These are phyloP conservation scores for Hypena proboscidalis DNA, from an alignment of 2,888 invertebrate species.

Conservation along the genomic window DNA sequence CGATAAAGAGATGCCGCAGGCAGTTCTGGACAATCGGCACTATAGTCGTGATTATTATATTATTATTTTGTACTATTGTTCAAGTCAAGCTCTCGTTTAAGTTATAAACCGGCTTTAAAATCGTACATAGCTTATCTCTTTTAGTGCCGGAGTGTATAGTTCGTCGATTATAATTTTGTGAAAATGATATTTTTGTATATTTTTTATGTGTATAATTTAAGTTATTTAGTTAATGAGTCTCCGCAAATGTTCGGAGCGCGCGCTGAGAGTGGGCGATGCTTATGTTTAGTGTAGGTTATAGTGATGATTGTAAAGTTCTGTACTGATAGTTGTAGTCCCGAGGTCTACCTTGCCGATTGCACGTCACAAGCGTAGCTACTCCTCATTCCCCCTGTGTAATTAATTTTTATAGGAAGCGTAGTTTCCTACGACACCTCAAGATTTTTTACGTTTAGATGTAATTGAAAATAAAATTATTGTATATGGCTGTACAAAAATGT, in stretches of 20 bases:
- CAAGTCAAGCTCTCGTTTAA: slow-evolving; percentile 84
- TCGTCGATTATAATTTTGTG: slow-evolving; percentile 82
- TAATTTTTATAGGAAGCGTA: slow-evolving; percentile 84
- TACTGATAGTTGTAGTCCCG: slow-evolving; percentile 81
- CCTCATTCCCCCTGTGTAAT: slow-evolving; percentile 84
- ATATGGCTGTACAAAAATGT: slow-evolving; percentile 86
- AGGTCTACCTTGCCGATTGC: slow-evolving; percentile 82
- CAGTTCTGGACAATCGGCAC: slow-evolving; percentile 85
- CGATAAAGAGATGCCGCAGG: slow-evolving; percentile 77
- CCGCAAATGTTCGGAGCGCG: slow-evolving; percentile 59
- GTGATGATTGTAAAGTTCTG: slow-evolving; percentile 84
- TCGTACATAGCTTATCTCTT: slow-evolving; percentile 81
- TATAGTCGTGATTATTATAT: slow-evolving; percentile 81
- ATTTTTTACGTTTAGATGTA: slow-evolving; percentile 85
- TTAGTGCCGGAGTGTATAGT: slow-evolving; percentile 83
- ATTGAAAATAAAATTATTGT: slow-evolving; percentile 86
- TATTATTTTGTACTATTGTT: slow-evolving; percentile 77
- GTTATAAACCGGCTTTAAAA: slow-evolving; percentile 80
- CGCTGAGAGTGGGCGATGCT: slow-evolving; percentile 68
- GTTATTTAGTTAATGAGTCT: slow-evolving; percentile 76
- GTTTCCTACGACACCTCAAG: slow-evolving; percentile 83
- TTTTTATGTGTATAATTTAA: slow-evolving; percentile 82
- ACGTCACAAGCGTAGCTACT: slow-evolving; percentile 82
- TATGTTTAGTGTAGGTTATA: slow-evolving; percentile 75
- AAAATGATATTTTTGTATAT: slow-evolving; percentile 85